These are phyloP conservation scores for Thecocarcelia acutangulata DNA, from an alignment of 2,888 invertebrate genomes.

Conservation along the genomic window DNA sequence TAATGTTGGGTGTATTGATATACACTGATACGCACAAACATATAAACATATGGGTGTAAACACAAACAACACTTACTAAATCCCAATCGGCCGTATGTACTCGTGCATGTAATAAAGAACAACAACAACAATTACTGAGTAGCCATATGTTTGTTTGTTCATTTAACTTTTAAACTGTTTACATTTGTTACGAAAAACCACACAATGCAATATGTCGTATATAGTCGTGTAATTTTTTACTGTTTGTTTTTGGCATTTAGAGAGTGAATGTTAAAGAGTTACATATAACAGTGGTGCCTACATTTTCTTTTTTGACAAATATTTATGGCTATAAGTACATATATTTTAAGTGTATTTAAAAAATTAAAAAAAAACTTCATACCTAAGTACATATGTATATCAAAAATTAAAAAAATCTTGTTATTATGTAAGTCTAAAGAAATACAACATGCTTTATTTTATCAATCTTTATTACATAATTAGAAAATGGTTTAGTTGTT, in stretches of 20 bases:
- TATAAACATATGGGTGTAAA: too few relatives aligned
- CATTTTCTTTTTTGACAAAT: neutral
- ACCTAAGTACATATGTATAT: slow-evolving; percentile 5
- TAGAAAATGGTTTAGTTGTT: too few relatives aligned
- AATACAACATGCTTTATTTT: too few relatives aligned
- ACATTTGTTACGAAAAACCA: slow-evolving; percentile 6
- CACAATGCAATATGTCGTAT: slow-evolving; percentile 10
- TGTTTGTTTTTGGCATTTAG: neutral
- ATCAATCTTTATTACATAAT: too few relatives aligned
- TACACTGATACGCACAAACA: neutral
- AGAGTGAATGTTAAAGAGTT: too few relatives aligned
- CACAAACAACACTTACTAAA: neutral
- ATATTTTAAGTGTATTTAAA: too few relatives aligned
- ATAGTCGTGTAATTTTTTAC: neutral
- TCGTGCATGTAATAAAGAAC: neutral
- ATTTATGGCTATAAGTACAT: neutral
- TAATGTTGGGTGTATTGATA: slow-evolving; percentile 30
- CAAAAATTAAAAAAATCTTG: too few relatives aligned
- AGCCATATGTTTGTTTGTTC: slow-evolving; percentile 18
- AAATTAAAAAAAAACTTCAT: neutral
- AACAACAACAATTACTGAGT: neutral
- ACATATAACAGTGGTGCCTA: too few relatives aligned
- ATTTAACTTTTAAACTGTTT: slow-evolving; percentile 16
- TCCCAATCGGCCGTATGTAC: neutral
- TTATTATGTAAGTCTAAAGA: too few relatives aligned